phyloP scores from a whole-genome alignment of 2,888 invertebrate genomes.

The Lumbricus terrestris region DNA sequence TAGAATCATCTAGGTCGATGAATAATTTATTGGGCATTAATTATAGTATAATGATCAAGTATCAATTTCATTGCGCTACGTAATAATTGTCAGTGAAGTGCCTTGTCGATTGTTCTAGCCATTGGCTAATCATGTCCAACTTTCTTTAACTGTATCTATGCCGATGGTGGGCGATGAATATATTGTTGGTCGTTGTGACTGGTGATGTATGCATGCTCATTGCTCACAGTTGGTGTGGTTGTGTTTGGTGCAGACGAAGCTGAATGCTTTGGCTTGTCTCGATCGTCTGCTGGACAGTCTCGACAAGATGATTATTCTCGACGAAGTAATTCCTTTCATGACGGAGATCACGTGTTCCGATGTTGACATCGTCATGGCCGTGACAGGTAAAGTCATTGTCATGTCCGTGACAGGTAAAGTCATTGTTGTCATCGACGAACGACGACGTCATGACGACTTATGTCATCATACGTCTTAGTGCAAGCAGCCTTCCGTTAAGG shows the following conservation, averaged over 20 bases:
- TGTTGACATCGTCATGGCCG: conserved; percentile 82
- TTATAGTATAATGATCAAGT: too few relatives aligned
- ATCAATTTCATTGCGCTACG: too few relatives aligned
- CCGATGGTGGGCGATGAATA: too few relatives aligned
- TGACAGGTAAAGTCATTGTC: conserved; percentile 83
- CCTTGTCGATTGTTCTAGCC: too few relatives aligned
- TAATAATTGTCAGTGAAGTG: too few relatives aligned
- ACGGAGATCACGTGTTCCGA: conserved; percentile 82
- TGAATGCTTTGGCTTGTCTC: conserved; percentile 60
- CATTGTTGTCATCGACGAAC: background rate
- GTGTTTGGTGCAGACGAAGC: conserved; percentile 50
- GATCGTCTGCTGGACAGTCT: conserved; percentile 80
- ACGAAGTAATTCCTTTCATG: conserved; percentile 84
- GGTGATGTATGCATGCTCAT: background rate
- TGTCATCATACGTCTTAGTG: background rate
- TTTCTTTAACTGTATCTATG: too few relatives aligned
- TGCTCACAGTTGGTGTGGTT: background rate
- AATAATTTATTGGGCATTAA: too few relatives aligned
- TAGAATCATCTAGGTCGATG: too few relatives aligned
- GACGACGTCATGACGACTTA: too few relatives aligned
- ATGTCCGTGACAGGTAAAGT: conserved; percentile 83
- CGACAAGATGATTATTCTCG: conserved; percentile 82
- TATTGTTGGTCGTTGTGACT: too few relatives aligned
- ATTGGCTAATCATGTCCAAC: too few relatives aligned
- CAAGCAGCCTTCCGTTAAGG: background rate